Evolutionary conservation across 1,140 invertebrate genomes (phyloP).

Genomic region (Formica selysi): DNA sequence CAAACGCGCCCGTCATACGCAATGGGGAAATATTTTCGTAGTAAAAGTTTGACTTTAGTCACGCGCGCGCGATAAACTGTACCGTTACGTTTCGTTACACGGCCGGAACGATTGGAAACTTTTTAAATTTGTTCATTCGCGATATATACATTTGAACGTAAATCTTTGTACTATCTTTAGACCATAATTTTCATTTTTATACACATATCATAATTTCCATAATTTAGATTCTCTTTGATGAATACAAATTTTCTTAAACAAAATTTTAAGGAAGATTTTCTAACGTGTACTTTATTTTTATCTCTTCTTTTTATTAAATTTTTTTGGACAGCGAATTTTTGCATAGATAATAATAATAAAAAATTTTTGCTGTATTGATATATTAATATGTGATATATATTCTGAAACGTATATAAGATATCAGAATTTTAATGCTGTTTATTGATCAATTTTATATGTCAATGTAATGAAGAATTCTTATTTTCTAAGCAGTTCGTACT

Average conservation of each 20-base stretch:
- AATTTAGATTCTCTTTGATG: neutral
- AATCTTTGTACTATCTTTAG: neutral
- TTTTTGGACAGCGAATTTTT: too few relatives aligned
- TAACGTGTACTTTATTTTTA: neutral
- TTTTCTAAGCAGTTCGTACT: neutral
- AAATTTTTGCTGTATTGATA: neutral
- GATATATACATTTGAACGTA: neutral
- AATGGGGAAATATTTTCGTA: conserved; percentile 21
- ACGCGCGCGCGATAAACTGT: conserved; percentile 45
- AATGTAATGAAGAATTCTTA: neutral
- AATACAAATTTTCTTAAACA: neutral
- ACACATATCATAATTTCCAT: too few relatives aligned
- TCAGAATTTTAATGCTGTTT: neutral
- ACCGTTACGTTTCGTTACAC: conserved; percentile 13
- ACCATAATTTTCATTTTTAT: neutral
- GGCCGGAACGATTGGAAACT: neutral
- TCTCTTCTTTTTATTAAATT: neutral
- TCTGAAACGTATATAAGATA: neutral
- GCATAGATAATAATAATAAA: too few relatives aligned
- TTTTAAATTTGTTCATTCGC: conserved; percentile 23
- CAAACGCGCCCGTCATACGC: conserved; percentile 21
- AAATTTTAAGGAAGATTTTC: neutral
- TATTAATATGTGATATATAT: conserved; percentile 1
- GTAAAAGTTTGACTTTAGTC: conserved; percentile 42
- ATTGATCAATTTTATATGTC: neutral